A percentile compares a stretch with the other conserved stretches of the same genome.
These are phyloP conservation scores for Eutrigla gurnardus DNA, from an alignment of 2,797 vertebrate genomes.

Conservation along the genomic window DNA sequence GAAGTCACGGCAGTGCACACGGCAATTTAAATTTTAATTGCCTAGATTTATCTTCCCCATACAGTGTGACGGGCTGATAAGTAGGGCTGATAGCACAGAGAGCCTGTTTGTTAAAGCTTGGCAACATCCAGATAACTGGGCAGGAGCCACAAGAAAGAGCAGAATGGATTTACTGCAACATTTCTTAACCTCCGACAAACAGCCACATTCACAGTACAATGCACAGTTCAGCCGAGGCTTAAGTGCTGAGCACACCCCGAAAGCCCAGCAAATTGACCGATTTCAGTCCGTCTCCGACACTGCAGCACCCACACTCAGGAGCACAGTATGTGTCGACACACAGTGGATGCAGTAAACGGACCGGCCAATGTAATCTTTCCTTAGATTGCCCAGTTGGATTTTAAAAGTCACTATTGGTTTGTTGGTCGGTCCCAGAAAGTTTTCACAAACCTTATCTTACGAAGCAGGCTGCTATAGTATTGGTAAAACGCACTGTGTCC, in stretches of 20 bases:
- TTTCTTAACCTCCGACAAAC: conserved; percentile 66
- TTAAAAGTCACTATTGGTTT: neutral
- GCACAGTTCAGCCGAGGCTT: conserved; percentile 51
- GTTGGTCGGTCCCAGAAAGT: neutral
- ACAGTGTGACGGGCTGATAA: conserved; percentile 86
- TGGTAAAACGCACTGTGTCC: neutral
- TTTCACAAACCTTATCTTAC: neutral
- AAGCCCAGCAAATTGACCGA: conserved; percentile 61
- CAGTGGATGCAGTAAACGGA: conserved; percentile 24
- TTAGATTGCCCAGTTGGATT: neutral
- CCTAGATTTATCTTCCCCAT: conserved; percentile 85
- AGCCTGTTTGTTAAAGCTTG: conserved; percentile 78
- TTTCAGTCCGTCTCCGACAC: conserved; percentile 47
- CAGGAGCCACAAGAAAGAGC: conserved; percentile 58
- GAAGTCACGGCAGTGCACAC: conserved; percentile 81
- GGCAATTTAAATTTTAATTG: conserved; percentile 88
- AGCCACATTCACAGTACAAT: conserved; percentile 53
- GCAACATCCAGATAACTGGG: conserved; percentile 67
- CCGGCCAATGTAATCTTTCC: conserved; percentile 28
- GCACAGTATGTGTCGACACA: conserved; percentile 22
- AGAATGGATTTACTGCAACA: conserved; percentile 71
- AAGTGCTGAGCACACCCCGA: conserved; percentile 51
- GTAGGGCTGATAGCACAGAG: conserved; percentile 78
- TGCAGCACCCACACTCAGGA: conserved; percentile 41
- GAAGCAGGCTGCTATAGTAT: neutral